Percentiles rank a stretch among this genome's conserved stretches.
These are phyloP conservation scores for Ploceus nigricollis DNA, from an alignment of 2,113 vertebrate genomes.

Conservation along the genomic window DNA sequence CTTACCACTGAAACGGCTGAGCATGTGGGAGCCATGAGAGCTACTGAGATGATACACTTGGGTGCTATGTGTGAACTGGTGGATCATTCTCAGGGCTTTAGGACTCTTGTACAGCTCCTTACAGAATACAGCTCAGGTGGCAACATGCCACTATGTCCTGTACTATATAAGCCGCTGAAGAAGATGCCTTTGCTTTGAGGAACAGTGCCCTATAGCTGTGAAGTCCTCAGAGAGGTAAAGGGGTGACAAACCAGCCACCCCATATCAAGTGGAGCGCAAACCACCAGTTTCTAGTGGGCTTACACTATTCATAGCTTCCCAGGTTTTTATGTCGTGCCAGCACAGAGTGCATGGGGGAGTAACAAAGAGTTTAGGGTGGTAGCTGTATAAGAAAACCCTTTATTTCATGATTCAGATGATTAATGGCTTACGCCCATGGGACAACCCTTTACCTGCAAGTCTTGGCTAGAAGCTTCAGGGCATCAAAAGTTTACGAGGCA, in stretches of 20 bases:
- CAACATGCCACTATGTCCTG: neutral
- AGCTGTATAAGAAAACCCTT: neutral
- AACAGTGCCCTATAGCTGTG: neutral
- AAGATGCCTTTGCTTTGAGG: neutral
- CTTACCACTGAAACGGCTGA: neutral
- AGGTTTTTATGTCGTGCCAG: neutral
- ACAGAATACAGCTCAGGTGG: neutral
- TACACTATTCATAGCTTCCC: neutral
- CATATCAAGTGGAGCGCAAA: rapidly evolving
- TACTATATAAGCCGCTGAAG: neutral
- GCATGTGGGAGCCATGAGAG: neutral
- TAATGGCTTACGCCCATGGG: conserved; percentile 17
- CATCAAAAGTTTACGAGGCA: conserved; percentile 46
- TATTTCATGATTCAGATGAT: conserved; percentile 4
- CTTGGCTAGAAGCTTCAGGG: conserved; percentile 40
- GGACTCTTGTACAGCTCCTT: neutral
- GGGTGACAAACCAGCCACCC: rapidly evolving
- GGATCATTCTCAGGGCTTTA: neutral
- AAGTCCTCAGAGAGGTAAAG: neutral
- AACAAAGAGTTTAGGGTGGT: neutral
- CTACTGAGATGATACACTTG: neutral
- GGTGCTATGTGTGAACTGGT: neutral
- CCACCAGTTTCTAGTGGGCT: neutral
- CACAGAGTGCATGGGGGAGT: neutral
- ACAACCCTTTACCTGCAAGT: conserved; percentile 40